These are phyloP conservation scores for Xenops minutus DNA, from an alignment of 2,797 vertebrate genomes.

Conservation along the genomic window DNA sequence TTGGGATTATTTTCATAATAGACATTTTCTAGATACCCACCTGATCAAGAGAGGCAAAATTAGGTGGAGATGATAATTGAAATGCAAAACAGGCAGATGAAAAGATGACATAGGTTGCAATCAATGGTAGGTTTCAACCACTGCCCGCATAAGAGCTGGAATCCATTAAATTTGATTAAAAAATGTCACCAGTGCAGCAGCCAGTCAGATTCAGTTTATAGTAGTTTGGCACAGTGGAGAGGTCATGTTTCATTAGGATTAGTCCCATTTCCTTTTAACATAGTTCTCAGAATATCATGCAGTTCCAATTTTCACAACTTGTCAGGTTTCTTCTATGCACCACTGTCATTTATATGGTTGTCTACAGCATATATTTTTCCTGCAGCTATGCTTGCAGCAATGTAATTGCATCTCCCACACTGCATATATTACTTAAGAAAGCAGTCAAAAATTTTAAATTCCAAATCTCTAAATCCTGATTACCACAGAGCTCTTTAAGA, in stretches of 20 bases:
- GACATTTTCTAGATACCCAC: background rate
- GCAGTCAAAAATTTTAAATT: background rate
- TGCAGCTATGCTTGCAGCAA: background rate
- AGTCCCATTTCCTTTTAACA: background rate
- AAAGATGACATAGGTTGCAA: background rate
- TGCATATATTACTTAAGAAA: background rate
- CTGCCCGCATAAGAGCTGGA: background rate
- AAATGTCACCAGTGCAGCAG: background rate
- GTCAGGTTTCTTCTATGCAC: background rate
- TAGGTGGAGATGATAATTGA: background rate
- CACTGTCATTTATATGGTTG: background rate
- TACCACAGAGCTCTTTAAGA: background rate
- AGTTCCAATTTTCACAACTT: background rate
- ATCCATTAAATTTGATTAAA: background rate
- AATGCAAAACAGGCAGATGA: background rate
- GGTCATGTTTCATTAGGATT: slow-evolving; percentile 6
- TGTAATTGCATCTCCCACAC: background rate
- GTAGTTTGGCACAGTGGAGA: background rate
- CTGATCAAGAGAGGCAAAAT: background rate
- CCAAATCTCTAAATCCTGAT: background rate
- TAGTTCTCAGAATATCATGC: background rate
- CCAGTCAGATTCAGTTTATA: background rate
- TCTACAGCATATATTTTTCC: background rate
- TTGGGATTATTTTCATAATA: background rate
- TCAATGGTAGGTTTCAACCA: background rate